These are phyloP conservation scores for Scaptomyza hsui DNA, from an alignment of 1,140 invertebrate genomes.

Conservation along the genomic window DNA sequence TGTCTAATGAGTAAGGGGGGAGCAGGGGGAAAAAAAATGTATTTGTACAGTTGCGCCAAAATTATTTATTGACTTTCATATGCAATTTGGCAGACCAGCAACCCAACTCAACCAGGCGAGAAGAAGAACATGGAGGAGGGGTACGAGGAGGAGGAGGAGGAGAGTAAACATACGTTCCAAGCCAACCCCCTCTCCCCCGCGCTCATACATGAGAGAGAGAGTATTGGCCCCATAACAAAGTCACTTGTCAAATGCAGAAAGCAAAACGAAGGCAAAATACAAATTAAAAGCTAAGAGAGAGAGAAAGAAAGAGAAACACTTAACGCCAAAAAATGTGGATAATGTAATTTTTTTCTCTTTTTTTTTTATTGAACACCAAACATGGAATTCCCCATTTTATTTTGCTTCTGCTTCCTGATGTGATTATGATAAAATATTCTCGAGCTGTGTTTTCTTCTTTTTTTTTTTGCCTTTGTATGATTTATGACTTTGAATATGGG, in stretches of 20 bases:
- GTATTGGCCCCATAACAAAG: slow-evolving; percentile 34
- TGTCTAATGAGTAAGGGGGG: slow-evolving; percentile 59
- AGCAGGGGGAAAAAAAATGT: slow-evolving; percentile 1
- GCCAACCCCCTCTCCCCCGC: slow-evolving; percentile 12
- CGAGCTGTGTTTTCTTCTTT: slow-evolving; percentile 70
- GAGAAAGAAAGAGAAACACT: slow-evolving; percentile 47
- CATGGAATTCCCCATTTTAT: slow-evolving; percentile 11
- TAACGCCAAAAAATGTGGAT: slow-evolving; percentile 80
- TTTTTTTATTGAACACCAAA: slow-evolving; percentile 55
- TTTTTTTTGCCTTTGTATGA: slow-evolving; percentile 34
- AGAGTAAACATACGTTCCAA: no score
- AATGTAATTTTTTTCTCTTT: slow-evolving; percentile 66
- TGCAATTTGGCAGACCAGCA: slow-evolving; percentile 67
- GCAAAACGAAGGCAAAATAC: slow-evolving; percentile 44
- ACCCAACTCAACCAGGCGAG: no score
- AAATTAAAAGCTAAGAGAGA: slow-evolving; percentile 58
- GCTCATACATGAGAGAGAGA: neutral
- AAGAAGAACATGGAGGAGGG: no score
- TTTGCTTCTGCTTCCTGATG: slow-evolving; percentile 70
- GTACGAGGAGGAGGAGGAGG: no score
- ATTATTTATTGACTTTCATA: slow-evolving; percentile 81
- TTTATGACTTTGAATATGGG: slow-evolving; percentile 82
- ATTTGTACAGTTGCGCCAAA: slow-evolving; percentile 34
- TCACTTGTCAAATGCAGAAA: slow-evolving; percentile 62
- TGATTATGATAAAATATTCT: slow-evolving; percentile 84